A percentile compares a stretch with the other conserved stretches of the same genome.
Evolutionary conservation across 2,888 invertebrate genomes (phyloP).

Genomic region (Craniophora ligustri): DNA sequence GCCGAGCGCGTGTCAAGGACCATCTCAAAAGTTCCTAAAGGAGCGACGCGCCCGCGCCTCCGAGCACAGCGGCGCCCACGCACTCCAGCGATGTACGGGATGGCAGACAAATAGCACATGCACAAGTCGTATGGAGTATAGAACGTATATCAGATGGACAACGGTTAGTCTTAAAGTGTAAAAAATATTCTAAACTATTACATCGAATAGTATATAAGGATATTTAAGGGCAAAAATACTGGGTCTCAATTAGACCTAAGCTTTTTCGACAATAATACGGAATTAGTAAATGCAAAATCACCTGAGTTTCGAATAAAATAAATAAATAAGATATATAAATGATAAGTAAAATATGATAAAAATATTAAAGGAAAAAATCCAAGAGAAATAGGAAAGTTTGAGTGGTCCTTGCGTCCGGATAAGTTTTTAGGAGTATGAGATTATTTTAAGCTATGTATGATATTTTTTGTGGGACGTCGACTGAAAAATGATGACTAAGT

Average conservation of each 20-base stretch:
- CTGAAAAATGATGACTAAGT: slow-evolving; percentile 34
- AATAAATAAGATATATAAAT: slow-evolving; percentile 65
- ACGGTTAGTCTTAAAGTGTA: slow-evolving; percentile 77
- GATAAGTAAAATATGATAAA: slow-evolving; percentile 60
- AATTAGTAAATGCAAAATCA: slow-evolving; percentile 71
- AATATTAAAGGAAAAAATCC: slow-evolving; percentile 65
- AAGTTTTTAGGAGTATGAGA: slow-evolving; percentile 57
- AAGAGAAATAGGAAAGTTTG: slow-evolving; percentile 90
- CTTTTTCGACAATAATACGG: slow-evolving; percentile 70
- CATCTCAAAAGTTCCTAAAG: slow-evolving; percentile 97
- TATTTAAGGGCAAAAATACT: slow-evolving; percentile 74
- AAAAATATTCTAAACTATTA: slow-evolving; percentile 80
- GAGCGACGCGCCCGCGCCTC: slow-evolving; percentile 42
- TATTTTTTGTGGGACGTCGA: slow-evolving; percentile 50
- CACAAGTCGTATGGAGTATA: slow-evolving; percentile 71
- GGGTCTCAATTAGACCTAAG: slow-evolving; percentile 73
- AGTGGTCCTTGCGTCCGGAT: slow-evolving; percentile 93
- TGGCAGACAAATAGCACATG: slow-evolving; percentile 82
- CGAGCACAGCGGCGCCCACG: slow-evolving; percentile 47
- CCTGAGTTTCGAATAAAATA: slow-evolving; percentile 66
- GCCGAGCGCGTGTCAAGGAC: slow-evolving; percentile 92
- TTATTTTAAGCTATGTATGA: slow-evolving; percentile 45
- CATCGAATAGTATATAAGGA: slow-evolving; percentile 82
- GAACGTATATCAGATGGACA: slow-evolving; percentile 75
- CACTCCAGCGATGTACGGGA: slow-evolving; percentile 61